Evolutionary conservation across 2,797 vertebrate species (phyloP).

Genomic region (Enteromius fasciolatus): DNA sequence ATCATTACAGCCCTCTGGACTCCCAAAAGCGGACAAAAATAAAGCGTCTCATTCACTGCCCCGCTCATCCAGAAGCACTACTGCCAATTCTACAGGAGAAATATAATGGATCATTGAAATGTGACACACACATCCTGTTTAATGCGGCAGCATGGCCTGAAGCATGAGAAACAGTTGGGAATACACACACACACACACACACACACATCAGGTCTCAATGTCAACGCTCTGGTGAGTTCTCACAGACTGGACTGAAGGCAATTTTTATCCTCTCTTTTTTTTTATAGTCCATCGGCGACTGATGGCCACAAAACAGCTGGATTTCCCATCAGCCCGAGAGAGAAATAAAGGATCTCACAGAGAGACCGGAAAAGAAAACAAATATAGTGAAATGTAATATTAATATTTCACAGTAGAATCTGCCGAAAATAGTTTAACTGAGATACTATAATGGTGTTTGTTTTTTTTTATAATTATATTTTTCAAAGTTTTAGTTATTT

Average conservation of each 20-base stretch:
- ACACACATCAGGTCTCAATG: conserved; percentile 41
- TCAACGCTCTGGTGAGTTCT: conserved; percentile 56
- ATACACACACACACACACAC: conserved; percentile 19
- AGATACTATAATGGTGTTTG: neutral
- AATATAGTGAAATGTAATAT: conserved; percentile 5
- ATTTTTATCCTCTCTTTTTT: conserved; percentile 48
- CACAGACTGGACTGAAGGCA: conserved; percentile 62
- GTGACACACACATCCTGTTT: conserved; percentile 27
- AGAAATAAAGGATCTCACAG: conserved; percentile 48
- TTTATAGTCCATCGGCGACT: conserved; percentile 62
- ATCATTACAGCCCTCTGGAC: neutral
- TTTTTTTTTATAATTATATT: neutral
- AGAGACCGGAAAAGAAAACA: conserved; percentile 62
- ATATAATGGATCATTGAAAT: conserved; percentile 31
- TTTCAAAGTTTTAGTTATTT: neutral
- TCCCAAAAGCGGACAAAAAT: conserved; percentile 15
- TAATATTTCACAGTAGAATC: neutral
- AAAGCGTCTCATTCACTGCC: conserved; percentile 36
- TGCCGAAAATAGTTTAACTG: neutral
- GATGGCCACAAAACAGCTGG: conserved; percentile 71
- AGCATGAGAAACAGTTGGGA: conserved; percentile 12
- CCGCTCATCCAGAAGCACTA: conserved; percentile 26
- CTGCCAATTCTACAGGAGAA: conserved; percentile 9
- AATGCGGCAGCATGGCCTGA: conserved; percentile 6
- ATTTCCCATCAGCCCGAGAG: conserved; percentile 58